A percentile compares a stretch with the other conserved stretches of the same genome.
Evolutionary conservation across 2,113 vertebrate species (phyloP).

Genomic region (Rousettus leschenaultii): DNA sequence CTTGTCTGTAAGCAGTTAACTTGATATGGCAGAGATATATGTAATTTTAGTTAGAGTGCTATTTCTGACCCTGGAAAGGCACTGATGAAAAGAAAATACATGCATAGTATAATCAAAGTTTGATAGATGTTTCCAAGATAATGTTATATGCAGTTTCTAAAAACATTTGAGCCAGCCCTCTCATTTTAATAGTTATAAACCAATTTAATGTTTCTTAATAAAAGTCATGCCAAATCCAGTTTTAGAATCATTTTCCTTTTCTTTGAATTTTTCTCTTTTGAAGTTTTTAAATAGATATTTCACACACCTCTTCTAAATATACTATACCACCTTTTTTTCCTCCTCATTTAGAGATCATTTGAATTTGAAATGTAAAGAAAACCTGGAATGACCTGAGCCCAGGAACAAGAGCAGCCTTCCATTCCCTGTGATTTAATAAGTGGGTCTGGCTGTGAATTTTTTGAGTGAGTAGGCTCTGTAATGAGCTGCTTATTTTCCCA

Average conservation of each 20-base stretch:
- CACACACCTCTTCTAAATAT: neutral
- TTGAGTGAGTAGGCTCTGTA: slow-evolving; percentile 23
- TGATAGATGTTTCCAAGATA: neutral
- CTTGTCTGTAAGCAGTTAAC: neutral
- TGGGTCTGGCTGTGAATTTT: slow-evolving; percentile 35
- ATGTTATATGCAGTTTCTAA: neutral
- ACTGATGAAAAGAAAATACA: neutral
- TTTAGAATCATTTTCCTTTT: neutral
- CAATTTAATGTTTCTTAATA: neutral
- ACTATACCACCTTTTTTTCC: neutral
- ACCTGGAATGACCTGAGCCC: neutral
- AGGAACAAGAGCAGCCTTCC: neutral
- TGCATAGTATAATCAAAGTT: neutral
- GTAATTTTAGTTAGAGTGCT: neutral
- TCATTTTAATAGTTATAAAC: neutral
- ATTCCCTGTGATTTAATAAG: slow-evolving; percentile 23
- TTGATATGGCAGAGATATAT: neutral
- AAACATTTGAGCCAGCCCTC: neutral
- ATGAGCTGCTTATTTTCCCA: slow-evolving; percentile 43
- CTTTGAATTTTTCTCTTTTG: neutral
- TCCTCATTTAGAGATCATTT: neutral
- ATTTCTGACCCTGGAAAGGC: neutral
- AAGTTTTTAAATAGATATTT: slow-evolving; percentile 27
- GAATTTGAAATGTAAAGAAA: neutral
- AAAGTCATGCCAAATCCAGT: neutral